Evolutionary conservation across 2,888 invertebrate species (phyloP).

Genomic region (Pheosia tremula): DNA sequence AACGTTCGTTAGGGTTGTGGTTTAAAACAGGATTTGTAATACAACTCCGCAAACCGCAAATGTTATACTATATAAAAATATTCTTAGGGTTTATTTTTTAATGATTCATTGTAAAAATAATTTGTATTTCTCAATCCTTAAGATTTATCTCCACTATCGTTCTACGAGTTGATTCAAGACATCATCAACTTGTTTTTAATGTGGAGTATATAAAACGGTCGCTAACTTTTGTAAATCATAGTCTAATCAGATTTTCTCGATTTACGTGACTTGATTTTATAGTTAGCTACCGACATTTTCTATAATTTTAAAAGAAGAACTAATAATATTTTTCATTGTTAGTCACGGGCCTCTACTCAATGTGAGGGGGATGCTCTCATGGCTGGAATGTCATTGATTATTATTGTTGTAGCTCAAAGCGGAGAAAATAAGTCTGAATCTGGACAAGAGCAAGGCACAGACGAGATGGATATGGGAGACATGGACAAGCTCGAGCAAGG

Average conservation of each 20-base stretch:
- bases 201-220: slow-evolving; percentile 68
- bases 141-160: slow-evolving; percentile 66
- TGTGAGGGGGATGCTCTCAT: neutral
- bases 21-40: too few species aligned
- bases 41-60: too few species aligned
- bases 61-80: neutral
- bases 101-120: neutral
- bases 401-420: slow-evolving; percentile 38
- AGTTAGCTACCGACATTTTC: neutral
- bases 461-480: slow-evolving; percentile 81
- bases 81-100: neutral
- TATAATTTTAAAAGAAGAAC: too few species aligned
- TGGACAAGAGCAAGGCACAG: slow-evolving; percentile 65
- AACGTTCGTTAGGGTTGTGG: neutral
- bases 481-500: slow-evolving; percentile 82
- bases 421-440: slow-evolving; percentile 65
- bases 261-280: slow-evolving; percentile 4
- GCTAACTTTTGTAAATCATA: slow-evolving; percentile 20
- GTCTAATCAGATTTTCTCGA: slow-evolving; percentile 30
- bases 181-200: slow-evolving; percentile 70
- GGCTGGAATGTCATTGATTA: slow-evolving; percentile 1
- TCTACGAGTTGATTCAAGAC: slow-evolving; percentile 74
- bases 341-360: too few species aligned
- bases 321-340: too few species aligned
- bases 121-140: neutral